phyloP scores from a whole-genome alignment of 2,113 vertebrate genomes.

The Cyanoliseus patagonus region DNA sequence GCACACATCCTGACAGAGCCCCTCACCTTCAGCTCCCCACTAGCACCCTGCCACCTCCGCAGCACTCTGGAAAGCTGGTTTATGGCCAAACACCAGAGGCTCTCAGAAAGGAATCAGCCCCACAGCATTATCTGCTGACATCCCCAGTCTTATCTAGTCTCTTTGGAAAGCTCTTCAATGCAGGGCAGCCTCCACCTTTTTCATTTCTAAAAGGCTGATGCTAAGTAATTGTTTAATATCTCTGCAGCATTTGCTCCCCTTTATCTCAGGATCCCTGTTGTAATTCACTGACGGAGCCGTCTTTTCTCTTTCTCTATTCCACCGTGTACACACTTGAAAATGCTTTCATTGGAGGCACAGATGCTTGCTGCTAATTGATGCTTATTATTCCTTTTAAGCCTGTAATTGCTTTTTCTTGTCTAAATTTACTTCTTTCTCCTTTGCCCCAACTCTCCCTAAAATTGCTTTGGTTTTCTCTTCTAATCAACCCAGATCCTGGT shows the following conservation, averaged over 20 bases:
- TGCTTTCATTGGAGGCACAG: conserved; percentile 63
- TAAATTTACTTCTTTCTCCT: conserved; percentile 43
- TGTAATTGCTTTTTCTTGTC: conserved; percentile 71
- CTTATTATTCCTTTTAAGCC: conserved; percentile 72
- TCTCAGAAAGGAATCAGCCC: not conserved
- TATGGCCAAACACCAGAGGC: not conserved
- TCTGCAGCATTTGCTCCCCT: conserved; percentile 33
- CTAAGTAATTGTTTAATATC: conserved; percentile 62
- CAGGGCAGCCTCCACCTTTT: conserved; percentile 34
- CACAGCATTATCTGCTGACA: not conserved
- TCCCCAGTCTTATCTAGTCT: not conserved
- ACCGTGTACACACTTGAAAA: conserved; percentile 51
- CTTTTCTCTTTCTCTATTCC: conserved; percentile 54
- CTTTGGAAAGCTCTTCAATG: conserved; percentile 16
- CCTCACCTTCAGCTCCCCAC: not conserved
- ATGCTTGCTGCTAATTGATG: conserved; percentile 70
- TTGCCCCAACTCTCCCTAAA: not conserved
- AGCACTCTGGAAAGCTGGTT: not conserved
- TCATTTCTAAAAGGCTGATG: conserved; percentile 39
- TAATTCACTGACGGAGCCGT: not conserved
- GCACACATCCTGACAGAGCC: not conserved
- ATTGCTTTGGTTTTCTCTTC: conserved; percentile 49
- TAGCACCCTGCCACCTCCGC: accelerated
- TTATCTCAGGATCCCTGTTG: conserved; percentile 66
- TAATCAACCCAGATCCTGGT: conserved; percentile 59